phyloP scores from a whole-genome alignment of 2,113 vertebrate species.

The Caranx melampygus region DNA sequence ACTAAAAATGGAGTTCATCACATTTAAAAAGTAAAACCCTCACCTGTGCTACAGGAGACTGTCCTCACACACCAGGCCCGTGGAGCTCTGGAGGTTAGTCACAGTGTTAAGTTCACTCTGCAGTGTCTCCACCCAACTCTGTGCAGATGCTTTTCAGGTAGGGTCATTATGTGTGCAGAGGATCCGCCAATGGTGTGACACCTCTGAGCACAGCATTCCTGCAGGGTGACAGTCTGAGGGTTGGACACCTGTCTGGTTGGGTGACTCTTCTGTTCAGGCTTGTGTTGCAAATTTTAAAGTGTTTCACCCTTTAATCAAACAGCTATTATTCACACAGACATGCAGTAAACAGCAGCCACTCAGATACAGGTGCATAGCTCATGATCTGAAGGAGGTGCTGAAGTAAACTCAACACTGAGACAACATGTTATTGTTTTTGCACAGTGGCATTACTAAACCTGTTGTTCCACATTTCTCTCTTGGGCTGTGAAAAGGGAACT shows the following conservation, averaged over 20 bases:
- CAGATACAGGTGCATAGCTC: background rate
- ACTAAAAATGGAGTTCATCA: background rate
- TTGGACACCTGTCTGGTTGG: slow-evolving; percentile 37
- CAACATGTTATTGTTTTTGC: background rate
- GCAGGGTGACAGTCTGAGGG: slow-evolving; percentile 4
- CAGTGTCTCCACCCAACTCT: slow-evolving; percentile 46
- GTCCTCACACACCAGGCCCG: background rate
- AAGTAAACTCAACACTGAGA: background rate
- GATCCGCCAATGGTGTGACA: slow-evolving; percentile 48
- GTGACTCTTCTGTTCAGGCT: slow-evolving; percentile 37
- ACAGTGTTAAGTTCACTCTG: slow-evolving; percentile 13
- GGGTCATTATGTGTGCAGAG: slow-evolving; percentile 25
- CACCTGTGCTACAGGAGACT: slow-evolving; percentile 44
- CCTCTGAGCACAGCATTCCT: slow-evolving; percentile 49
- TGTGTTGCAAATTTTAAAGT: background rate
- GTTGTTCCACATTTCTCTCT: slow-evolving; percentile 37
- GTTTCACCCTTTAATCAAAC: slow-evolving; percentile 34
- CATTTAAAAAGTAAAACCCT: background rate
- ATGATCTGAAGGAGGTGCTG: background rate
- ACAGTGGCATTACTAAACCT: slow-evolving; percentile 14
- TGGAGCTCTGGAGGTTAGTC: background rate
- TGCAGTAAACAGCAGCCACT: background rate
- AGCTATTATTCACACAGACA: background rate
- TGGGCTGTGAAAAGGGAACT: background rate
- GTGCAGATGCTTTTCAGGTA: background rate